Base-by-base conservation (phyloP, 2,797 vertebrate genomes). In the Parotocinclus haroldoi region DNA sequence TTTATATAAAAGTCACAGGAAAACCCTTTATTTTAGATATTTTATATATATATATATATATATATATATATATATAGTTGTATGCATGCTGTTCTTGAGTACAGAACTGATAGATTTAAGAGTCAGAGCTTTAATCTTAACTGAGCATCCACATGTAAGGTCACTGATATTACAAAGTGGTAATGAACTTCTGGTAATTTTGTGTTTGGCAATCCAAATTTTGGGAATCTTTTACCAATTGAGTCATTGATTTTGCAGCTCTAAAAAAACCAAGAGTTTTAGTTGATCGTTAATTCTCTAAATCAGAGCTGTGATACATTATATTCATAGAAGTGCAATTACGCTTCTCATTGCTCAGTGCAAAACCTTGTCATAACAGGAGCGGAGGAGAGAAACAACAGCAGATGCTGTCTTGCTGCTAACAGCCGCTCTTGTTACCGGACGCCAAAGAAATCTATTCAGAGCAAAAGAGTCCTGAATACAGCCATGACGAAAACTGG, bases 271-370 rank as follows among this genome's bases (percentile, higher is more conserved):
- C 49, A 61, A 7, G 50, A 54, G 46, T 44, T 66, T 37, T 44
- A 19, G 37, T 66, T 10, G 46, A 44, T 58, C 49, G 57, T 61
- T 62, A 67, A 72, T 52, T 45, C 46, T 52, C 14, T 38, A 67
- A 63, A 72, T 63, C 18, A 63, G 55, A 46, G 50, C 56, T 39
- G 50, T 7, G 54, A 62, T 45, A 52, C 64, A 38, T 8, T 58
- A 14, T 63, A 44, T 66, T 72, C 57, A 72, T 57, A 72, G 63
- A 57, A 16, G 37, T 50, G 44, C 63, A 61, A 66, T 61, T 72
- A 62, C n/a, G 19, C 52, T 57, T 48, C 46, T 45, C 16, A 19
- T 57, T 51, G 64, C 64, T 13, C 9, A 17, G 10, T 3, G n/a
- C 38, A 51, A 51, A 67, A 57, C 27, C 42, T 54, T 61, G 63